Evolutionary conservation across 2,888 invertebrate genomes (phyloP).

Genomic region (Chalcis sispes): DNA sequence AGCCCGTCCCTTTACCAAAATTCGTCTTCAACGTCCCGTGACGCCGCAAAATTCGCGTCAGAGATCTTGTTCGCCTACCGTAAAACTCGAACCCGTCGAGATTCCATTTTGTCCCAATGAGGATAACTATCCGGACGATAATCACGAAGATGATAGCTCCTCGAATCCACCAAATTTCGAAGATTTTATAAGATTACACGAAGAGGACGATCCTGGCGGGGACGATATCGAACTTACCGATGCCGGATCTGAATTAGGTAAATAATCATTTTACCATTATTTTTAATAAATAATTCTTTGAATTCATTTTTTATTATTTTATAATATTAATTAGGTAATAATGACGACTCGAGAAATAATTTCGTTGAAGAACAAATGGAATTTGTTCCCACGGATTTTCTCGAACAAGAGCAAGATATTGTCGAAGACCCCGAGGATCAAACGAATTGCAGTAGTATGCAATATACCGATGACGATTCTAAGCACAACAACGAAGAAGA

Average conservation of each 20-base stretch:
- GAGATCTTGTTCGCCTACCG: conserved; percentile 64
- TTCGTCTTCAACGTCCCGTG: conserved; percentile 69
- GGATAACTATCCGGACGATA: neutral
- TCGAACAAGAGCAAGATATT: conserved; percentile 74
- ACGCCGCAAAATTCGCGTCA: conserved; percentile 60
- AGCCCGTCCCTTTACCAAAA: conserved; percentile 70
- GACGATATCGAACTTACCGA: conserved; percentile 60
- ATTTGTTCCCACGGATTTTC: conserved; percentile 74
- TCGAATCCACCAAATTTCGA: conserved; percentile 68
- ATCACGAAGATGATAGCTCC: conserved; percentile 63
- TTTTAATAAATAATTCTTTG: too few relatives aligned
- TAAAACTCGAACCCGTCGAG: conserved; percentile 72
- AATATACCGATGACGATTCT: conserved; percentile 60
- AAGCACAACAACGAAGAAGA: conserved; percentile 50
- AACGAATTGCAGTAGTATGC: conserved; percentile 61
- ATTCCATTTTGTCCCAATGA: conserved; percentile 69
- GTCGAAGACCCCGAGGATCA: conserved; percentile 69
- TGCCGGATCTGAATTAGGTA: conserved; percentile 45
- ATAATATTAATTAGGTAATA: conserved; percentile 17
- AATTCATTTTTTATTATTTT: neutral
- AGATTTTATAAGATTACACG: conserved; percentile 68
- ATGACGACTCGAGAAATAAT: conserved; percentile 43
- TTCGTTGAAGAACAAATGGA: conserved; percentile 71
- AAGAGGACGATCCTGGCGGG: conserved; percentile 72
- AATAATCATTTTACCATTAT: neutral